A percentile compares a stretch with the other conserved stretches of the same genome.
These are phyloP conservation scores for Heliconius melpomene DNA, from an alignment of 1,140 invertebrate species.

Conservation along the genomic window DNA sequence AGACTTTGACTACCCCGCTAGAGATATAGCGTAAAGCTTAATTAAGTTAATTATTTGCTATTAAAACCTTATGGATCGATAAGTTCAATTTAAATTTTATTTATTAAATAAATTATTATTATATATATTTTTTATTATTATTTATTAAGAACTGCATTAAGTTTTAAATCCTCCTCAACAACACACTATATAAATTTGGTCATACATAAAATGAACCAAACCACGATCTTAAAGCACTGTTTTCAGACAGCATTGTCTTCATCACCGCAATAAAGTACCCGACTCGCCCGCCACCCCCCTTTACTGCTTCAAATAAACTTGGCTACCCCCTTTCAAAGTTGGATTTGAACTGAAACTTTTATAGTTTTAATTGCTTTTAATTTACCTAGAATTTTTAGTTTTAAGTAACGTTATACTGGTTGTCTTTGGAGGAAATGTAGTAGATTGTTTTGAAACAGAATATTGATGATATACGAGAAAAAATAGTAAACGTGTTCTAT, in stretches of 20 bases:
- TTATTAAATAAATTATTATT: too few species aligned
- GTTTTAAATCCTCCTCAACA: not conserved
- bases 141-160: not conserved
- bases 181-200: not conserved
- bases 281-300: conserved; percentile 14
- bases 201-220: conserved; percentile 1
- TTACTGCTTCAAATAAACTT: conserved; percentile 23
- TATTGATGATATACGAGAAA: not conserved
- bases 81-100: too few species aligned
- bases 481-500: not conserved
- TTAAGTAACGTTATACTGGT: not conserved
- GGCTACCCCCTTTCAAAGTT: conserved; percentile 5
- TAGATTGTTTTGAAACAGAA: too few species aligned
- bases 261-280: conserved; percentile 23
- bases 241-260: conserved; percentile 28
- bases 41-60: too few species aligned
- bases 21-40: too few species aligned
- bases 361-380: conserved; percentile 19
- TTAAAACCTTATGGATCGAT: too few species aligned
- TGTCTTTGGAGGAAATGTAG: too few species aligned
- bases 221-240: not conserved
- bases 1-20: too few species aligned
- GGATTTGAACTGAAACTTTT: conserved; percentile 18
- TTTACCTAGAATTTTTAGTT: not conserved
- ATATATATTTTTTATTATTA: too few species aligned